Evolutionary conservation across 2,888 invertebrate genomes (phyloP).

Genomic region (Eumacrocentrus americanus): DNA sequence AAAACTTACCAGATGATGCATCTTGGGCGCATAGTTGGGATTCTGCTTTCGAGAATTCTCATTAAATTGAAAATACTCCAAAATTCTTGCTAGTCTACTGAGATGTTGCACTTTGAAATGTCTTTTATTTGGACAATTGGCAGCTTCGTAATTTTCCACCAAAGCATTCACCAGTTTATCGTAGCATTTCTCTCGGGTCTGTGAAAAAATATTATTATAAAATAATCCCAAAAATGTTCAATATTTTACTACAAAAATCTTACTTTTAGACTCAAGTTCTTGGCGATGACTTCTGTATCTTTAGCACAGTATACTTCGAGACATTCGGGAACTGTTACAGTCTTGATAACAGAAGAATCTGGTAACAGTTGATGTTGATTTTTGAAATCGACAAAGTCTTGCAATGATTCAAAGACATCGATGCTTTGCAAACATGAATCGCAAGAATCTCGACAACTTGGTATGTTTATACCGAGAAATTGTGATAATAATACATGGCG

Average conservation of each 20-base stretch:
- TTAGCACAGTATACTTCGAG: background rate
- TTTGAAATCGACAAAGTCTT: background rate
- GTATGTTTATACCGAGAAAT: background rate
- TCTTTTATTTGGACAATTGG: background rate
- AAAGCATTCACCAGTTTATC: background rate
- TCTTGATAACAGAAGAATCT: background rate
- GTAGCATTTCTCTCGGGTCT: background rate
- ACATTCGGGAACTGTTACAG: background rate
- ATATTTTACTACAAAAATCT: background rate
- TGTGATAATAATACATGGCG: background rate
- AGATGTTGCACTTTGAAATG: background rate
- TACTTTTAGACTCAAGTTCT: background rate
- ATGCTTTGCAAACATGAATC: background rate
- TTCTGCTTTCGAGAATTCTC: background rate
- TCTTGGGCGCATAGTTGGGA: background rate
- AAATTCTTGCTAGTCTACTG: conserved; percentile 4
- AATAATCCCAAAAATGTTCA: background rate
- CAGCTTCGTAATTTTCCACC: background rate
- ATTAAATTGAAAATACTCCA: background rate
- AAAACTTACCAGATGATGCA: background rate
- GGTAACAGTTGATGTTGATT: background rate
- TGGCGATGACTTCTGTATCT: background rate
- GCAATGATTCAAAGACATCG: background rate
- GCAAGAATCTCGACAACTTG: background rate
- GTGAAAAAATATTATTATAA: background rate